Base-by-base conservation (phyloP, 2,888 invertebrate genomes). In the Keiferia lycopersicella region DNA sequence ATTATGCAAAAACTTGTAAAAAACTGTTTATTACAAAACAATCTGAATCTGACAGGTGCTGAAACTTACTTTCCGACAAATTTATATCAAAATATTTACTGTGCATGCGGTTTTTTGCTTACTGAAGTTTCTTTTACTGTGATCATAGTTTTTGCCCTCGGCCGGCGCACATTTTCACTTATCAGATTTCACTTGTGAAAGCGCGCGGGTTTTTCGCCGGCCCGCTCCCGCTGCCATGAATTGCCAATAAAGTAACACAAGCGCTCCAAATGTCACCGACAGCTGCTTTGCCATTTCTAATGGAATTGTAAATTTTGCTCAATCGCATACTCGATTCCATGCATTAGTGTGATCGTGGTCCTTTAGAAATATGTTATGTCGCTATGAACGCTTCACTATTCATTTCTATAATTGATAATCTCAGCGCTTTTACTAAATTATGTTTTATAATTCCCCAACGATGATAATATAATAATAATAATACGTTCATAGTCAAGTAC, bases 171-270 rank as follows among this genome's bases (percentile, higher is more conserved):
- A 67, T 75, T 61, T 74, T 67, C 71, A 72, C 71, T 78, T 79
- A 79, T 79, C 80, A 77, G 79, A 79, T 79, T 77, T 74, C 67
- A 70, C 69, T 70, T 67, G 71, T 72, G 71, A 51, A 63, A 65
- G 34, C 48, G 67, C 67, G 71, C 66, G 69, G 67, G 75, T 75
- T 77, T 78, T 78, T 73, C 69, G 66, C 71, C 64, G 66, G 62
- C 56, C 39, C 51, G 34, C 34, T 34, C 34, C 34, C 34, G 51
- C 51, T 63, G 63, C 67, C 66, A 70, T 68, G 71, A 73, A 72
- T 78, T 75, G 75, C 72, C 79, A 79, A 78, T 78, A 80, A 80
- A 77, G 70, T 71, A 75, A 68, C 72, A 69, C 65, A 64, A 64
- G 63, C 60, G 64, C 65, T 63, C 70, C 71, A 72, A 76, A 75